A percentile compares a stretch with the other conserved stretches of the same genome.
Conservation (phyloP, 1,140 invertebrate genomes). For the Maconellicoccus hirsutus region DNA sequence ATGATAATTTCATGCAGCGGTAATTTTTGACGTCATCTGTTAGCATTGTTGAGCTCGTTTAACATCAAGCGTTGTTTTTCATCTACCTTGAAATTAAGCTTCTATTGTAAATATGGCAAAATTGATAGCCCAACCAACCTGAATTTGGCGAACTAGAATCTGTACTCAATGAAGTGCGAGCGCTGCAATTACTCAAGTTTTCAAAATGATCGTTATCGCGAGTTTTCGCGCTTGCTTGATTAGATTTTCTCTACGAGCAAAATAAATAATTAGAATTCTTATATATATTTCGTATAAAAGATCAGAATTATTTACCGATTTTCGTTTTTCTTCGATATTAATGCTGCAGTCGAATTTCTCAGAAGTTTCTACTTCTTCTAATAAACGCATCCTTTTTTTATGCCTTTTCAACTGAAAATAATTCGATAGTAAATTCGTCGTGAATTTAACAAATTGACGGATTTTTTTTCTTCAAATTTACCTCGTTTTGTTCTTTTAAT, state of each 20-base stretch:
- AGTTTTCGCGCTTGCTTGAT: neutral
- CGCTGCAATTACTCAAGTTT: slow-evolving; percentile 6
- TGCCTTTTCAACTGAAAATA: neutral
- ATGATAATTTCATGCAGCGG: too few relatives aligned
- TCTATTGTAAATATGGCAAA: too few relatives aligned
- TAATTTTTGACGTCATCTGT: too few relatives aligned
- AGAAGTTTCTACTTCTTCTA: neutral
- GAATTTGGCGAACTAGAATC: slow-evolving; percentile 1
- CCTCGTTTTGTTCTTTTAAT: neutral
- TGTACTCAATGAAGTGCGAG: neutral
- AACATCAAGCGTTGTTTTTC: too few relatives aligned
- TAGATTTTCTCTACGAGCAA: neutral
- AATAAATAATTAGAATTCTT: too few relatives aligned
- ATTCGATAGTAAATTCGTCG: too few relatives aligned
- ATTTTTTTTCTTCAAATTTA: too few relatives aligned
- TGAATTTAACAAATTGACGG: too few relatives aligned
- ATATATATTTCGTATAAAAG: neutral
- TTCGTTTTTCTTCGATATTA: neutral
- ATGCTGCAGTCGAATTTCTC: neutral
- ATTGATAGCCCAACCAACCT: neutral
- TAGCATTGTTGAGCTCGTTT: too few relatives aligned
- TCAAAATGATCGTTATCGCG: neutral
- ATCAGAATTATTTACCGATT: neutral
- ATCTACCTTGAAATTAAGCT: too few relatives aligned
- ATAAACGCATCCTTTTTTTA: neutral